Conservation (phyloP, 2,113 vertebrate genomes). For the Varanus salvator region DNA sequence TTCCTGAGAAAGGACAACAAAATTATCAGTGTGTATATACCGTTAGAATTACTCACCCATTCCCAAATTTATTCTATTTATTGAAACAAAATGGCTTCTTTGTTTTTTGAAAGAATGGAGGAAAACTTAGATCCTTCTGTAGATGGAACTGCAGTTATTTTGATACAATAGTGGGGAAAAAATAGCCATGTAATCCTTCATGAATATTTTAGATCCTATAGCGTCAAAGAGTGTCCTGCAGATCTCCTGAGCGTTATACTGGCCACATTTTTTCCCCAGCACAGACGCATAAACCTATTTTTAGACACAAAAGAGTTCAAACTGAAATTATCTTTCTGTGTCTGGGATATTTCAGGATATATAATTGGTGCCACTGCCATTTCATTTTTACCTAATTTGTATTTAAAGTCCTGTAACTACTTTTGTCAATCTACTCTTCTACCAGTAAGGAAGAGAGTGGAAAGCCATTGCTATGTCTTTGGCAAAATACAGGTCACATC, state of each 20-base stretch:
- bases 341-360: constrained; percentile 19
- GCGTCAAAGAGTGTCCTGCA: background rate
- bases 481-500: background rate
- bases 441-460: background rate
- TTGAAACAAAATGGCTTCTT: background rate
- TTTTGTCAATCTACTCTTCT: background rate
- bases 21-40: background rate
- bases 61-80: background rate
- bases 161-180: background rate
- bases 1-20: background rate
- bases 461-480: background rate
- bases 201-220: constrained; percentile 16
- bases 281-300: background rate
- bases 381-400: constrained; percentile 31
- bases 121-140: background rate
- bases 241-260: background rate
- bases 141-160: background rate
- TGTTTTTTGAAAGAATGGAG: background rate
- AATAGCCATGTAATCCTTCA: background rate
- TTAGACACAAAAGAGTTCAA: constrained; percentile 1
- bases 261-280: background rate
- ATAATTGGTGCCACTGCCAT: constrained; percentile 14
- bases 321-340: constrained; percentile 13
- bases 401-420: constrained; percentile 14
- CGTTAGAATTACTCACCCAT: background rate